phyloP scores from a whole-genome alignment of 2,888 invertebrate genomes.

The Priocnemis perturbator region DNA sequence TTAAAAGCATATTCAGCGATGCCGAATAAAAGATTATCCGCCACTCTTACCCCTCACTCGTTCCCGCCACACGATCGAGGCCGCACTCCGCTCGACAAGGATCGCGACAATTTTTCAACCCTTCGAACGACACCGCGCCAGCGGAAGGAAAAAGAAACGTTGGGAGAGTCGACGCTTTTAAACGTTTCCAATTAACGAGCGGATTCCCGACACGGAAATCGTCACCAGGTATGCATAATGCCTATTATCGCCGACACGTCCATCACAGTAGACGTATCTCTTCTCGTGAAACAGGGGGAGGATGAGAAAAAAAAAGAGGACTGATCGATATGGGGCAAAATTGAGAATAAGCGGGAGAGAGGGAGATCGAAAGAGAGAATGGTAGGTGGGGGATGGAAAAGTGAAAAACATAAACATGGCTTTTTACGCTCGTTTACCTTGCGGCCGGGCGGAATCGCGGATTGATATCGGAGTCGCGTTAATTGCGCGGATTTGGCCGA shows the following conservation, averaged over 20 bases:
- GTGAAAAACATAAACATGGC: conserved; percentile 29
- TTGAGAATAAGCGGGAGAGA: neutral
- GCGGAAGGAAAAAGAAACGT: neutral
- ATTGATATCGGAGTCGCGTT: conserved; percentile 42
- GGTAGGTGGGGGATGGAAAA: conserved; percentile 7
- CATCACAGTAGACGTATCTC: neutral
- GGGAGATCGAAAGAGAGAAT: neutral
- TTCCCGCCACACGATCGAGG: too few species aligned
- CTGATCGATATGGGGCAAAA: neutral
- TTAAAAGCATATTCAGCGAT: too few species aligned
- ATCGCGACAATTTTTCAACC: too few species aligned
- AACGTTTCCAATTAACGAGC: conserved; percentile 45
- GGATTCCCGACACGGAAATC: conserved; percentile 16
- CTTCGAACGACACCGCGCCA: too few species aligned
- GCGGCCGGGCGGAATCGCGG: conserved; percentile 35
- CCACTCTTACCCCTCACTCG: too few species aligned
- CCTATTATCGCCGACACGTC: conserved; percentile 34
- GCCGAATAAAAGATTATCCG: too few species aligned
- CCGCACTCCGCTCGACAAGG: too few species aligned
- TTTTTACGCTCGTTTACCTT: conserved; percentile 28
- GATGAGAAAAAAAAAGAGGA: neutral
- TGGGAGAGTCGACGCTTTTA: conserved; percentile 25
- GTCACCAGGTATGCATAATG: conserved; percentile 23
- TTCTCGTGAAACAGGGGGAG: neutral
- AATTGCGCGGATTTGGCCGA: conserved; percentile 45